Percentiles rank a stretch among this genome's conserved stretches.
Evolutionary conservation across 1,140 invertebrate species (phyloP).

Genomic region (Coptotermes formosanus): DNA sequence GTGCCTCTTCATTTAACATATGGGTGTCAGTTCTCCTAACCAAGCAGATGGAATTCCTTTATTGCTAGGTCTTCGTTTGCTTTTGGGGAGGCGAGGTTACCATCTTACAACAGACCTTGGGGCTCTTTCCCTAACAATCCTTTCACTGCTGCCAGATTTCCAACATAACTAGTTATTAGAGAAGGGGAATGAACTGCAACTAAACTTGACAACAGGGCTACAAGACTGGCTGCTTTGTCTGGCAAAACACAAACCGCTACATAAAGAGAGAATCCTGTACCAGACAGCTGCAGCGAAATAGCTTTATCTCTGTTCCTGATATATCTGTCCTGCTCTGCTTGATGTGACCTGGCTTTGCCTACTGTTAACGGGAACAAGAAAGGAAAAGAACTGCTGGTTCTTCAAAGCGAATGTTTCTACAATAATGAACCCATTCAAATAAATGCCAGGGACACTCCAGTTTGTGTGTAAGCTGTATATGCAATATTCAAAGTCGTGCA

Average conservation of each 20-base stretch:
- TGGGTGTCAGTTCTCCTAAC: too few relatives aligned
- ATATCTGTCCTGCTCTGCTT: not conserved
- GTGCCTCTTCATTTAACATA: too few relatives aligned
- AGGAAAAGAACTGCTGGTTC: not conserved
- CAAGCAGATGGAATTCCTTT: too few relatives aligned
- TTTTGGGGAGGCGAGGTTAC: not conserved
- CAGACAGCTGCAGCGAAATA: not conserved
- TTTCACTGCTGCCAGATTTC: not conserved
- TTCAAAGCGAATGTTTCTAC: not conserved
- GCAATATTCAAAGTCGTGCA: too few relatives aligned
- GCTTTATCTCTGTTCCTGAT: not conserved
- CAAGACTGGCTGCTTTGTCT: conserved; percentile 3
- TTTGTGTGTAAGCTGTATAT: too few relatives aligned
- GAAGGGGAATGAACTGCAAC: not conserved
- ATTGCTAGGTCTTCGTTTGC: not conserved
- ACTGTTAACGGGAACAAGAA: not conserved
- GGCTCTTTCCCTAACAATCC: not conserved
- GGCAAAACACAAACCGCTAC: not conserved
- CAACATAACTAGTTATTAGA: not conserved
- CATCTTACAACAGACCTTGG: not conserved
- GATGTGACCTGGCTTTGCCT: not conserved
- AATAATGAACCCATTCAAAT: not conserved
- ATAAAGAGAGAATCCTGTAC: not conserved
- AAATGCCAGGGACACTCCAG: not conserved
- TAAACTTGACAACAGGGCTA: not conserved